Base-by-base conservation (phyloP, 2,888 invertebrate genomes). In the Thymelicus lineola region DNA sequence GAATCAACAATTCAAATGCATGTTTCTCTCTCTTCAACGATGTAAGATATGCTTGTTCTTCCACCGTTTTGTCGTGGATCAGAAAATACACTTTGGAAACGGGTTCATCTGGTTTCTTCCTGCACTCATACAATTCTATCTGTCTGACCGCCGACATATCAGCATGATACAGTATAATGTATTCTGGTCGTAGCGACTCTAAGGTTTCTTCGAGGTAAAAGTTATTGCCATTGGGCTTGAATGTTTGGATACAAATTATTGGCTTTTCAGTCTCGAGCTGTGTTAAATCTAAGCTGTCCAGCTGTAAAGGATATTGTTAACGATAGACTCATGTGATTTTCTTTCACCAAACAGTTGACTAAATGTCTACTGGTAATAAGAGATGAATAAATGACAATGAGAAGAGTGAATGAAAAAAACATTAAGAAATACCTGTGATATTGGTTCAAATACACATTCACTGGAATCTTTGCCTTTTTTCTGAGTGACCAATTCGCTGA, bases 11-110 rank as follows among this genome's bases (percentile, higher is more conserved):
- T 83, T 99, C 99, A 88, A 99, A 99, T 0, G 99, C 97, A 82
- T 97, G 96, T 85, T 99, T 99, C 88, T 99, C 99, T 73, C 97
- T 95, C 74, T 98, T 95, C 69, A 99, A 91, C 0, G 97, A 95
- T 0, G 98, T 98, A 46, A 99, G 94, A 88, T 99, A 99, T 2
- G 97, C 96, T 90, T 99, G 99, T 87, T 99, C 99, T 90, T 99
- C 99, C 0, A 98, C 98, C 7, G 99, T 99, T 72, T 97, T 97
- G 10, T 96, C 96, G 85, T 99, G 98, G 75, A 99, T 95, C 62
- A 99, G 86, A 80, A 99, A 98, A 87, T 97, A 99, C 9, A 99
- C 96, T 80, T 96, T 96, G 6, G 96, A 85, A 15, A 91, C 84
- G 0, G 94, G 86, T 10, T 94, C 93, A 1, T 88, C 85, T 0